Percentiles rank a stretch among this genome's conserved stretches.
Conservation (phyloP, 2,888 invertebrate species). For the Anthrax anthrax region DNA sequence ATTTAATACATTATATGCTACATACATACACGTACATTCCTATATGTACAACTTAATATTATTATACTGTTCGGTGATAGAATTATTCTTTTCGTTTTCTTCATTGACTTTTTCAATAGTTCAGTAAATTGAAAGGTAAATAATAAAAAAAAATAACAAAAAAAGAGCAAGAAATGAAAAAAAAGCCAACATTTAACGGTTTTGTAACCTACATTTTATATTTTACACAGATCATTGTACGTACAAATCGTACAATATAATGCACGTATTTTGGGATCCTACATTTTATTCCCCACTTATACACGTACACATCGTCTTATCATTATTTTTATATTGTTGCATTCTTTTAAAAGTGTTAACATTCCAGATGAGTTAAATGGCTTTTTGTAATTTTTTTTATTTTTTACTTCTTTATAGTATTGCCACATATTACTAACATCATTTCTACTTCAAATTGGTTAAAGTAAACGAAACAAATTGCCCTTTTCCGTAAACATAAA, state of each 20-base stretch:
- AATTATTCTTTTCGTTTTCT: neutral
- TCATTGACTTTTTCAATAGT: neutral
- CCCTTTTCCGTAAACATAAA: no score
- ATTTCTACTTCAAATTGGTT: neutral
- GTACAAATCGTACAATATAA: no score
- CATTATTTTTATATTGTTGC: no score
- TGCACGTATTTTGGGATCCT: neutral
- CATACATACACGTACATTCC: neutral
- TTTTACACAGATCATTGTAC: neutral
- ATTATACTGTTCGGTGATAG: neutral
- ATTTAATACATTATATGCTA: no score
- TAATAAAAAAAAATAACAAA: no score
- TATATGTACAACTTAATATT: neutral
- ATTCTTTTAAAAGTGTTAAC: no score
- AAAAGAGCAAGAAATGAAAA: no score
- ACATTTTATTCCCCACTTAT: neutral
- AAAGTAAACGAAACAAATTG: neutral
- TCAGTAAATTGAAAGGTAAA: neutral
- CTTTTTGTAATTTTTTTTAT: neutral
- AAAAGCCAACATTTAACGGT: neutral
- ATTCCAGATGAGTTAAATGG: no score
- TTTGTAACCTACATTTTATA: neutral
- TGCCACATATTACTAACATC: neutral
- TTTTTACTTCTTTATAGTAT: neutral
- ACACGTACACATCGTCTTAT: no score